phyloP scores from a whole-genome alignment of 2,797 vertebrate species.

The Acipenser oxyrinchus region DNA sequence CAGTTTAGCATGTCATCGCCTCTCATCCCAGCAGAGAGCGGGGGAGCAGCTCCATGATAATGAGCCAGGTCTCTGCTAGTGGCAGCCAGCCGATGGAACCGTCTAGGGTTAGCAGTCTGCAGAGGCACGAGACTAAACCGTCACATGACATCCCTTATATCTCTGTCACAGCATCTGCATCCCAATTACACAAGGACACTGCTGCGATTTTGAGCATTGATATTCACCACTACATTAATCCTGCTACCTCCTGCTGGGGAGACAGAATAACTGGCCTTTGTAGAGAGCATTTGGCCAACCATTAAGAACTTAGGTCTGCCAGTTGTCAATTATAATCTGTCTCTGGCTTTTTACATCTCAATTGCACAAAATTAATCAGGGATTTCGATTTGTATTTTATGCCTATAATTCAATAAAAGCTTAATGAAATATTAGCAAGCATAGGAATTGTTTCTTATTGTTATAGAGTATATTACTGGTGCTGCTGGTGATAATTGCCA shows the following conservation, averaged over 20 bases:
- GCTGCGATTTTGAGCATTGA: background rate
- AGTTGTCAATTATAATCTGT: background rate
- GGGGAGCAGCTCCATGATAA: background rate
- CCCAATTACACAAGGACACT: constrained; percentile 4
- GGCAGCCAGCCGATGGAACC: background rate
- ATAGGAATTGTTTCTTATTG: no score
- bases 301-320: background rate
- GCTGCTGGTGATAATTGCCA: no score
- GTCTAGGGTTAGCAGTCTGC: background rate
- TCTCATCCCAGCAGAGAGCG: background rate
- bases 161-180: constrained; percentile 1
- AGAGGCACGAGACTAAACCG: background rate
- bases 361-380: background rate
- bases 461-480: no score
- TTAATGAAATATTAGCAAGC: no score
- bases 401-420: no score
- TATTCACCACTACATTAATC: constrained; percentile 4
- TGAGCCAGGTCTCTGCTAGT: background rate
- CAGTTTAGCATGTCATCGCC: background rate
- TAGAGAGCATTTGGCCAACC: background rate
- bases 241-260: background rate
- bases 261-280: background rate
- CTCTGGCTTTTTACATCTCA: background rate
- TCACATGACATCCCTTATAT: background rate
- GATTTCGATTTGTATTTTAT: no score